Evolutionary conservation across 2,888 invertebrate genomes (phyloP).

Genomic region (Empis stercorea): DNA sequence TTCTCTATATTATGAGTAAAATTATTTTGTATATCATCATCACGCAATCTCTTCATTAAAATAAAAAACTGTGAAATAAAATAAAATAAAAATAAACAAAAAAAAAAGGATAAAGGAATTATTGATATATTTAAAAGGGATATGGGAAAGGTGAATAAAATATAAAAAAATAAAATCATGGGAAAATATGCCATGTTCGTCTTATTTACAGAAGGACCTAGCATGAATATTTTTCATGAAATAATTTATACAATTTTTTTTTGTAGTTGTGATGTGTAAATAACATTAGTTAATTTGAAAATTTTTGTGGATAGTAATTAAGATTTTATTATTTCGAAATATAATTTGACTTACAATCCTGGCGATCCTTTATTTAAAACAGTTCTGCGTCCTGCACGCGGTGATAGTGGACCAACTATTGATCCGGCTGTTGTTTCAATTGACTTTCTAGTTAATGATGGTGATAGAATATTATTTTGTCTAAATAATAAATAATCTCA

Average conservation of each 20-base stretch:
- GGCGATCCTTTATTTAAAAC: slow-evolving; percentile 24
- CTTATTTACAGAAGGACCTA: too few relatives aligned
- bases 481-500: slow-evolving; percentile 9
- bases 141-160: too few relatives aligned
- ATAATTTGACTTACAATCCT: slow-evolving; percentile 23
- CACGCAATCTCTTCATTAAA: slow-evolving; percentile 12
- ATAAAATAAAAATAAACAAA: slow-evolving; percentile 7
- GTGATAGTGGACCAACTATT: slow-evolving; percentile 19
- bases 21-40: slow-evolving; percentile 4
- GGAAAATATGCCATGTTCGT: background rate
- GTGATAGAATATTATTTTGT: slow-evolving; percentile 20
- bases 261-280: too few relatives aligned
- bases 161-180: background rate
- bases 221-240: too few relatives aligned
- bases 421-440: slow-evolving; percentile 12
- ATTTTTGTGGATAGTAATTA: too few relatives aligned
- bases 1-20: too few relatives aligned
- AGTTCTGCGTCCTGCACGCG: slow-evolving; percentile 20
- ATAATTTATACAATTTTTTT: too few relatives aligned
- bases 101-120: too few relatives aligned
- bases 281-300: too few relatives aligned
- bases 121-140: too few relatives aligned
- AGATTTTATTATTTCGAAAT: background rate
- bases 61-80: slow-evolving; percentile 6
- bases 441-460: slow-evolving; percentile 20